Conservation (phyloP, 1,140 invertebrate species). For the Nebria ingens region DNA sequence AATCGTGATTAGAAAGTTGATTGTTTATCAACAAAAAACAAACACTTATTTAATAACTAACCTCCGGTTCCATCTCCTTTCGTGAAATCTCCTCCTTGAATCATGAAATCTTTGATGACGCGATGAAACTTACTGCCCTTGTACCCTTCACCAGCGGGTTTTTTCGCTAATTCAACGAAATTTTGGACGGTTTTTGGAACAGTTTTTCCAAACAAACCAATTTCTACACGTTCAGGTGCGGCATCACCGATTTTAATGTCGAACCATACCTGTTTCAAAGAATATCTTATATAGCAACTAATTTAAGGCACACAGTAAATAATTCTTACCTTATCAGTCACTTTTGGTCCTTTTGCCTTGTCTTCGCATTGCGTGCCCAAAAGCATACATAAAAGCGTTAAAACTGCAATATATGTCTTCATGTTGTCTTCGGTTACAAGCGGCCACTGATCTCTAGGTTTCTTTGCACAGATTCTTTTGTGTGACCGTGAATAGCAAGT, state of each 20-base stretch:
- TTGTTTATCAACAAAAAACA: slow-evolving; percentile 10
- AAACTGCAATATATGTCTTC: not conserved
- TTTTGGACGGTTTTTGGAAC: slow-evolving; percentile 93
- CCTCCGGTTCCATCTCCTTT: slow-evolving; percentile 87
- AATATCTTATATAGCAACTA: slow-evolving; percentile 29
- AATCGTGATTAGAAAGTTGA: too few species aligned
- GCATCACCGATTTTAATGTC: slow-evolving; percentile 82
- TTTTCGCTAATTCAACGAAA: slow-evolving; percentile 76
- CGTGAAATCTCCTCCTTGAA: slow-evolving; percentile 90
- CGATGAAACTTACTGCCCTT: slow-evolving; percentile 87
- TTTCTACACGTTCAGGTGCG: slow-evolving; percentile 66
- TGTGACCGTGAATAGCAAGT: not conserved
- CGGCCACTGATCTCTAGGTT: not conserved
- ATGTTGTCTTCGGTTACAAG: not conserved
- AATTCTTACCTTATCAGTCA: slow-evolving; percentile 55
- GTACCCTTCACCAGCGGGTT: slow-evolving; percentile 68
- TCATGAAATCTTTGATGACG: slow-evolving; percentile 92
- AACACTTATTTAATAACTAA: slow-evolving; percentile 27
- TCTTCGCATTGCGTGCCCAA: slow-evolving; percentile 13
- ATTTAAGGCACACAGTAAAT: slow-evolving; percentile 16
- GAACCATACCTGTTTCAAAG: slow-evolving; percentile 74
- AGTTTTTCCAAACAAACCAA: slow-evolving; percentile 91
- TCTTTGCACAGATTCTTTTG: not conserved
- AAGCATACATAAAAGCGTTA: not conserved
- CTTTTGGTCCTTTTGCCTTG: slow-evolving; percentile 56